Conservation (phyloP, 2,113 vertebrate genomes). For the Forbesichthys papilliferus region DNA sequence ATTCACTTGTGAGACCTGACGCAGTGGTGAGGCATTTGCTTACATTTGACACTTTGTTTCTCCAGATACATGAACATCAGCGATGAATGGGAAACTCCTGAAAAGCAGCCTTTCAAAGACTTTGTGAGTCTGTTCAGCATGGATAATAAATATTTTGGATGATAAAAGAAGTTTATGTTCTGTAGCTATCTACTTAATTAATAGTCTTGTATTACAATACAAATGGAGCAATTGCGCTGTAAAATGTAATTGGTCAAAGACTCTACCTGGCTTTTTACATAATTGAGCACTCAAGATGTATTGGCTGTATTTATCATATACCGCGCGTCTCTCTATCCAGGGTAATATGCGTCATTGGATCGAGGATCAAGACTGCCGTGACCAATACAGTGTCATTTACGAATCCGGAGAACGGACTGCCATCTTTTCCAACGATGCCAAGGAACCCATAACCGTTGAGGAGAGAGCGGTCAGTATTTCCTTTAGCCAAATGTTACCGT, state of each 20-base stretch:
- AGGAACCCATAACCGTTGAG: conserved; percentile 89
- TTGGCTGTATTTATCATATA: background rate
- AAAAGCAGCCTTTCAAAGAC: conserved; percentile 98
- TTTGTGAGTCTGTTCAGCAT: conserved; percentile 80
- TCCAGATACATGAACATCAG: conserved; percentile 93
- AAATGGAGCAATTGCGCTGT: no score
- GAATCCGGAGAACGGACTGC: conserved; percentile 94
- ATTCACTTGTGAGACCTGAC: background rate
- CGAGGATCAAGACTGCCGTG: conserved; percentile 93
- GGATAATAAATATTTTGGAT: background rate
- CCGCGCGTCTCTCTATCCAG: conserved; percentile 51
- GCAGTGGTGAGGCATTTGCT: background rate
- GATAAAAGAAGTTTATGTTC: background rate
- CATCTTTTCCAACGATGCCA: conserved; percentile 93
- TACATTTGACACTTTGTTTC: background rate
- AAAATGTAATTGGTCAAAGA: no score
- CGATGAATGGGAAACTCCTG: conserved; percentile 96
- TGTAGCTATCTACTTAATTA: no score
- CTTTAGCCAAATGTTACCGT: no score
- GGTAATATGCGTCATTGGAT: conserved; percentile 96
- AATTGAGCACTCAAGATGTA: no score
- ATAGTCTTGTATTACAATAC: no score
- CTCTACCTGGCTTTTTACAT: no score
- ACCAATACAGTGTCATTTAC: conserved; percentile 98
- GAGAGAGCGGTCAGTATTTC: conserved; percentile 87